These are phyloP conservation scores for Junonia oenone DNA, from an alignment of 2,888 invertebrate species.

Conservation along the genomic window DNA sequence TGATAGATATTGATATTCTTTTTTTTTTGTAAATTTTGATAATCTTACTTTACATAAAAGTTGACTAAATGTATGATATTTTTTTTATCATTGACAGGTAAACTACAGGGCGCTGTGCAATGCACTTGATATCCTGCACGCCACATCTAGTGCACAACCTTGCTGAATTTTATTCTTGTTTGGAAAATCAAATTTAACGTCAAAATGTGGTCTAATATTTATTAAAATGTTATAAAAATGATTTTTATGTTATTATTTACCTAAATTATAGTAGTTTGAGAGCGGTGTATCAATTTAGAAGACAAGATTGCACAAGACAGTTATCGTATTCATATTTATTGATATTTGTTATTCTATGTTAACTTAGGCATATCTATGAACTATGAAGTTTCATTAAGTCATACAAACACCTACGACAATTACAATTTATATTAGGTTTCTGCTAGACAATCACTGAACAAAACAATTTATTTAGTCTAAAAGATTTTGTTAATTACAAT, in stretches of 20 bases:
- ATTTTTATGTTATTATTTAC: not conserved
- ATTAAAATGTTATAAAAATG: not conserved
- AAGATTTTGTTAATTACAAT: not conserved
- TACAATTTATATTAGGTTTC: not conserved
- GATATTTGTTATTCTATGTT: not conserved
- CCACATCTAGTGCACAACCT: conserved; percentile 71
- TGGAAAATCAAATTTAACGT: not conserved
- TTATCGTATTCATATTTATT: conserved; percentile 10
- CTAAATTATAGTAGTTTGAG: not conserved
- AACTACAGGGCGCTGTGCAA: conserved; percentile 85
- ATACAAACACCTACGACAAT: conserved; percentile 1
- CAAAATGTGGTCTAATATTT: not conserved
- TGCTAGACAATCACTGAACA: not conserved
- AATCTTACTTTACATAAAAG: too few species aligned
- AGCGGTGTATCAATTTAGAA: conserved; percentile 3
- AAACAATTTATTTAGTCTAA: not conserved
- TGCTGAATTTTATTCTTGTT: conserved; percentile 42
- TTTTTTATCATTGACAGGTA: too few species aligned
- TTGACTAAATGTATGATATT: too few species aligned
- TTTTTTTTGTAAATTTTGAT: not conserved
- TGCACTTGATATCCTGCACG: conserved; percentile 82
- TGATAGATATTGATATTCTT: too few species aligned
- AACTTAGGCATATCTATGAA: conserved; percentile 8
- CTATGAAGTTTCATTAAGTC: not conserved
- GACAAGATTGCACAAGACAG: conserved; percentile 9